Conservation (phyloP, 1,140 invertebrate genomes). For the Hestina assimilis region DNA sequence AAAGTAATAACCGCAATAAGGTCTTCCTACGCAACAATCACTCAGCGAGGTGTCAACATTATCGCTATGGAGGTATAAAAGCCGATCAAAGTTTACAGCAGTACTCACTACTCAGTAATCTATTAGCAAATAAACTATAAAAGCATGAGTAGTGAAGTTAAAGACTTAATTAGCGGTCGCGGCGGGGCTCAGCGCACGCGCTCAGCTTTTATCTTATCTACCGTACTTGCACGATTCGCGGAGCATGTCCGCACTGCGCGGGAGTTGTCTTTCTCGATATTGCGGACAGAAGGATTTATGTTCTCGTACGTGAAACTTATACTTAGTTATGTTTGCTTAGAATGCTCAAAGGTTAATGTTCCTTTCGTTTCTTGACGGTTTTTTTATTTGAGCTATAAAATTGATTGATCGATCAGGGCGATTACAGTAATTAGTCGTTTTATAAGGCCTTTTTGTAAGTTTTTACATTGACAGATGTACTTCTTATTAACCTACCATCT, state of each 20-base stretch:
- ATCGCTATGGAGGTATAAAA: conserved; percentile 7
- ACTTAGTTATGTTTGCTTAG: conserved; percentile 16
- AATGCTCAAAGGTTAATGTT: conserved; percentile 11
- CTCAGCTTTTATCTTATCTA: conserved; percentile 61
- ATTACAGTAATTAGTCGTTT: neutral
- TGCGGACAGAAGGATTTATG: conserved; percentile 50
- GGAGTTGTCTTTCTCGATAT: conserved; percentile 42
- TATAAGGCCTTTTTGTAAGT: neutral
- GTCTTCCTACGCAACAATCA: conserved; percentile 19
- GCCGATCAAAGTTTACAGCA: conserved; percentile 32
- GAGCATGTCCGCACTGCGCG: conserved; percentile 42
- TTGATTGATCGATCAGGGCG: neutral
- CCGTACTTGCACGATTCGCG: conserved; percentile 48
- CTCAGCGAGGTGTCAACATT: conserved; percentile 27
- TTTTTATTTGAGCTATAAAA: neutral
- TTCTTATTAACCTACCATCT: no score
- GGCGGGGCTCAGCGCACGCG: conserved; percentile 55
- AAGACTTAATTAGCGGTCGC: conserved; percentile 73
- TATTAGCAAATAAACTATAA: conserved; percentile 57
- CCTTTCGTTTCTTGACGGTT: conserved; percentile 16
- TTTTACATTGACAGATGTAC: no score
- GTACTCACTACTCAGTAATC: conserved; percentile 36
- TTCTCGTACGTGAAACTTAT: conserved; percentile 37
- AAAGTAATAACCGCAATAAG: conserved; percentile 11
- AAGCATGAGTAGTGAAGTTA: conserved; percentile 51